Base-by-base conservation (phyloP, 1,140 invertebrate genomes). In the Delia radicum region DNA sequence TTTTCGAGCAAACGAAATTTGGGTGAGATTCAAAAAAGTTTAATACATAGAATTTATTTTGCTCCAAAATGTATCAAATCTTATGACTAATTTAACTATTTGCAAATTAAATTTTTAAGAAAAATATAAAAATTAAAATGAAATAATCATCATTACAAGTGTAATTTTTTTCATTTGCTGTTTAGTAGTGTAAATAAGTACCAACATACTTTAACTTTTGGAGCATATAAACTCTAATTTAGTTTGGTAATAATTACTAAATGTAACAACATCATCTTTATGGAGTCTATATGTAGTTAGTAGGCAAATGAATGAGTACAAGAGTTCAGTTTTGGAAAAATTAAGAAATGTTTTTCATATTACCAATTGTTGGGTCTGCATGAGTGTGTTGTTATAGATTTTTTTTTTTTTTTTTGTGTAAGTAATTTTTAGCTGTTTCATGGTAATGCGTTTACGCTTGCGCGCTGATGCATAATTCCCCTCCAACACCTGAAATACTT, bases 381-480 rank as follows among this genome's bases (percentile, higher is more conserved):
- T 63, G 0, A 13, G 13, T 28, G 26, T n/a, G 37, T 42, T 42
- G 10, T 42, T 42, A 42, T 42, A 3, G 37, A 1, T 33, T 4
- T 33, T 4, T 33, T 33, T 33, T 33, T 5, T 21, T 65, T 2
- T 65, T 65, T 26, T 29, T 65, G 62, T 24, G 21, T 13, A 15
- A 21, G 65, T 69, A 69, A 69, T 69, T 67, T 67, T 67, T 67
- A 33, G 31, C 48, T 72, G 46, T 75, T 73, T 71, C 75, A 75
- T 73, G 67, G 28, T 73, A 27, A 71, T 75, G 69, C 75, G 55
- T 76, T 76, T 76, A 65, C 69, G 67, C 69, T 69, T 75, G 75
- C 75, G 75, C 75, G 73, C 69, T 76, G 75, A 62, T 76, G 75
- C 75, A 76, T 73, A 76, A 76, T 76, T 76, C 75, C 75, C 75